Evolutionary conservation across 2,888 invertebrate species (phyloP), one percentile per base, ranked within the genome.

Genomic region (Petrophora chlorosata): DNA sequence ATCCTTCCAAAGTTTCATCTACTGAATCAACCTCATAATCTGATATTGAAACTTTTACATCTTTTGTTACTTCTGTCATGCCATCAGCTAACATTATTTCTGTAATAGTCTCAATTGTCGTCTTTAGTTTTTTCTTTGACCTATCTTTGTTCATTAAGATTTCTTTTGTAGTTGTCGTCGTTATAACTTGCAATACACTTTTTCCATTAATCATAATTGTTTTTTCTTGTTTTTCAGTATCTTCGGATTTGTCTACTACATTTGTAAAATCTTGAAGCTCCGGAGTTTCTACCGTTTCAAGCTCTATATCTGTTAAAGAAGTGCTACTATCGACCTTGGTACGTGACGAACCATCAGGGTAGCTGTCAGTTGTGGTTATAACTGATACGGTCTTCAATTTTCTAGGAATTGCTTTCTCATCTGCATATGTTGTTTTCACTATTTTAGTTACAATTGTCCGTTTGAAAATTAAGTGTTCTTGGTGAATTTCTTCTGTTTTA

Each of bases 321-420:
- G 85, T 84, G 53, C 76, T 87, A 17, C 74, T 82, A 35, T 90
- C 89, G 14, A 85, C 73, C 61, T 85, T 85, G 1, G 83, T 82
- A 19, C 72, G 76, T 5, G 84, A 81, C 4, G 89, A 89, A 25
- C 90, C 87, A 54, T 91, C 90, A 10, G 90, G 90, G 55, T 85
- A 90, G 38, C 77, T 73, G 55, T 91, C 90, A 16, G 82, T 86
- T 5, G 85, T 89, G 5, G 82, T 85, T 0, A 82, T 61, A 13
- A 73, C 76, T 8, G 79, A 83, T 0, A 77, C 73, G 5, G 76
- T 88, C 55, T 90, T 91, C 12, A 89, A 47, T 67, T 90, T 91
- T 46, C 64, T 76, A 8, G 79, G 70, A 34, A 67, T 61, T 1
- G 74, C 79, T 26, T 73, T 47, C 9, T 54, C 59, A 63, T 90